A percentile compares a stretch with the other conserved stretches of the same genome.
Conservation (phyloP, 2,113 vertebrate species). For the Pseudolaguvia tuberculata region DNA sequence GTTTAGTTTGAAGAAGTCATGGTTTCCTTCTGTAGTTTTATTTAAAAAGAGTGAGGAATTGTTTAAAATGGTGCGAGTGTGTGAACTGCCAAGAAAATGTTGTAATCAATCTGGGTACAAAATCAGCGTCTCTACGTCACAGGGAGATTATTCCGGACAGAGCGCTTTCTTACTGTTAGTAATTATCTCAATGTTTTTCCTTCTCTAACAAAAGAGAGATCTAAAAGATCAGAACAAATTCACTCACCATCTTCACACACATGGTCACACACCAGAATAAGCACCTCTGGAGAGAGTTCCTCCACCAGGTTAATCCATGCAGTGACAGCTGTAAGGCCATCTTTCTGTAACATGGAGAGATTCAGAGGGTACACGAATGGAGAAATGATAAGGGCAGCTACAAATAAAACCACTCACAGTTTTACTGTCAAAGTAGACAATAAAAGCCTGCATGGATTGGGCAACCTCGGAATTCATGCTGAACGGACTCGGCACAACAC, state of each 20-base stretch:
- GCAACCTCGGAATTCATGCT: conserved; percentile 81
- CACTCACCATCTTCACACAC: conserved; percentile 81
- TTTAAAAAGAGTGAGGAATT: too few relatives aligned
- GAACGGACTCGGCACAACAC: conserved; percentile 78
- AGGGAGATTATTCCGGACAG: too few relatives aligned
- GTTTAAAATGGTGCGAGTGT: too few relatives aligned
- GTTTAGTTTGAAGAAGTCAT: too few relatives aligned
- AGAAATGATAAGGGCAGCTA: neutral
- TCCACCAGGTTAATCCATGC: conserved; percentile 86
- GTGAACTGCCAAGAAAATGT: too few relatives aligned
- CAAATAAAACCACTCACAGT: conserved; percentile 65
- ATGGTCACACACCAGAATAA: conserved; percentile 91
- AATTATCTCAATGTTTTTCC: too few relatives aligned
- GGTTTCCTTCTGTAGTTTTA: too few relatives aligned
- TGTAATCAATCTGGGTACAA: too few relatives aligned
- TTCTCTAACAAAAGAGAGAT: too few relatives aligned
- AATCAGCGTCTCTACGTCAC: too few relatives aligned
- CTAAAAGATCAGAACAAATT: too few relatives aligned
- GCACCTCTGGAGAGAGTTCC: conserved; percentile 86
- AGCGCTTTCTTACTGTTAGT: too few relatives aligned
- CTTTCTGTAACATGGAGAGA: conserved; percentile 69
- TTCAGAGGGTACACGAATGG: neutral
- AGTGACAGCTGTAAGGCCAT: conserved; percentile 76
- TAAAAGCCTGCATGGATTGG: conserved; percentile 84
- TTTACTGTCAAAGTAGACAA: conserved; percentile 90